Evolutionary conservation across 2,888 invertebrate genomes (phyloP).

Genomic region (Xylophagus ater): DNA sequence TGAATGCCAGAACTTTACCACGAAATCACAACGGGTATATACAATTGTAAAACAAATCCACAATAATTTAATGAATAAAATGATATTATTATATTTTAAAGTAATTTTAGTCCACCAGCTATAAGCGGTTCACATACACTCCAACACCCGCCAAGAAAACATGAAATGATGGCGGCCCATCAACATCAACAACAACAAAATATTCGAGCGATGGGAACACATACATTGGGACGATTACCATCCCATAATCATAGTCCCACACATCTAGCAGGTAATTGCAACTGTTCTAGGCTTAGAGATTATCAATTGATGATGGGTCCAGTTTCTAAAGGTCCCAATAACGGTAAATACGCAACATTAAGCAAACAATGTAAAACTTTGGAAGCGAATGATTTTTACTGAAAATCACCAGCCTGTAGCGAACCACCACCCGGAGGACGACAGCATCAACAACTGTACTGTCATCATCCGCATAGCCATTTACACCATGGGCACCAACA

Average conservation of each 20-base stretch:
- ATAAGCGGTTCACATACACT: constrained; percentile 39
- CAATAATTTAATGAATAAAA: too few relatives aligned
- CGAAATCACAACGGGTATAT: constrained; percentile 41
- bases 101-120: constrained; percentile 39
- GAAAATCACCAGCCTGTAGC: constrained; percentile 57
- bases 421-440: constrained; percentile 25
- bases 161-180: constrained; percentile 41
- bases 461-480: constrained; percentile 41
- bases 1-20: constrained; percentile 42
- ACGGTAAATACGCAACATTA: constrained; percentile 87
- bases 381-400: constrained; percentile 90
- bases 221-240: constrained; percentile 56
- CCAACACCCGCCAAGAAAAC: constrained; percentile 38
- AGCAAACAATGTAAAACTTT: constrained; percentile 94
- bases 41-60: not conserved
- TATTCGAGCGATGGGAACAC: constrained; percentile 45
- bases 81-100: too few relatives aligned
- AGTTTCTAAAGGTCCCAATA: constrained; percentile 49
- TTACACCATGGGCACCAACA: constrained; percentile 44
- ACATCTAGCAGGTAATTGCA: constrained; percentile 36
- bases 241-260: constrained; percentile 52
- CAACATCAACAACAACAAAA: constrained; percentile 37
- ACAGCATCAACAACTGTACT: constrained; percentile 35
- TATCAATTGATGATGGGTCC: not conserved
- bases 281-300: not conserved